Evolutionary conservation across 2,113 vertebrate species (phyloP).

Genomic region (Oreochromis spilurus): DNA sequence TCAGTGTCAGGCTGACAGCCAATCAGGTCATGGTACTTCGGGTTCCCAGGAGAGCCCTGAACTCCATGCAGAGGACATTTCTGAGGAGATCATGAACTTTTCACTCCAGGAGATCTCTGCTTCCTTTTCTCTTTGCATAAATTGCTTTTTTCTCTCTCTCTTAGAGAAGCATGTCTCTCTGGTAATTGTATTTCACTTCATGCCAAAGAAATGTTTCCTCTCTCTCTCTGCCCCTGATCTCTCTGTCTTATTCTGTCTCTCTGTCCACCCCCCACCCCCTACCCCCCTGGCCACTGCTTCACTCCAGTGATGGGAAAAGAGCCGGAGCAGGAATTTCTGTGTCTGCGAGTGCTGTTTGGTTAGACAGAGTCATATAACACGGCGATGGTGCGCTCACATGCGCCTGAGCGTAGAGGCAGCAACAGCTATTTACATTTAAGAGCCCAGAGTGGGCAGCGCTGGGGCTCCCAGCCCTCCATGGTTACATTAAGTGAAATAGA

Average conservation of each 20-base stretch:
- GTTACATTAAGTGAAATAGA: slow-evolving; percentile 71
- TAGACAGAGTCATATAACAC: slow-evolving; percentile 73
- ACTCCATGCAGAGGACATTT: slow-evolving; percentile 54
- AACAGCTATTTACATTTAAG: slow-evolving; percentile 72
- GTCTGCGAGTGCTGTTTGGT: slow-evolving; percentile 70
- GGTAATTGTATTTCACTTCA: slow-evolving; percentile 56
- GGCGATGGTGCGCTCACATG: slow-evolving; percentile 56
- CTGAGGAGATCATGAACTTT: slow-evolving; percentile 68
- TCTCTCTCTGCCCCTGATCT: slow-evolving; percentile 18
- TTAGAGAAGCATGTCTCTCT: slow-evolving; percentile 41
- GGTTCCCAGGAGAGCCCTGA: slow-evolving; percentile 54
- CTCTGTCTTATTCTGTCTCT: not conserved
- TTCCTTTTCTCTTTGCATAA: slow-evolving; percentile 44
- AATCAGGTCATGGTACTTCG: slow-evolving; percentile 64
- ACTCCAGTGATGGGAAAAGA: slow-evolving; percentile 57
- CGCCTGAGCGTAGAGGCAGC: slow-evolving; percentile 43
- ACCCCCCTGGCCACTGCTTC: not conserved
- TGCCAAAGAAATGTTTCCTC: slow-evolving; percentile 68
- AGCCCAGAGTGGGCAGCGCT: slow-evolving; percentile 50
- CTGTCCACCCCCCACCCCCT: not conserved
- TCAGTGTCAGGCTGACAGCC: slow-evolving; percentile 61
- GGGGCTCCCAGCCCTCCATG: slow-evolving; percentile 58
- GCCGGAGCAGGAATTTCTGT: slow-evolving; percentile 52
- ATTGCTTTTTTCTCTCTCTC: slow-evolving; percentile 22
- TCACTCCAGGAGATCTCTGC: slow-evolving; percentile 60